A percentile compares a stretch with the other conserved stretches of the same genome.
Conservation (phyloP, 2,888 invertebrate genomes). For the Aproaerema taeniolella region DNA sequence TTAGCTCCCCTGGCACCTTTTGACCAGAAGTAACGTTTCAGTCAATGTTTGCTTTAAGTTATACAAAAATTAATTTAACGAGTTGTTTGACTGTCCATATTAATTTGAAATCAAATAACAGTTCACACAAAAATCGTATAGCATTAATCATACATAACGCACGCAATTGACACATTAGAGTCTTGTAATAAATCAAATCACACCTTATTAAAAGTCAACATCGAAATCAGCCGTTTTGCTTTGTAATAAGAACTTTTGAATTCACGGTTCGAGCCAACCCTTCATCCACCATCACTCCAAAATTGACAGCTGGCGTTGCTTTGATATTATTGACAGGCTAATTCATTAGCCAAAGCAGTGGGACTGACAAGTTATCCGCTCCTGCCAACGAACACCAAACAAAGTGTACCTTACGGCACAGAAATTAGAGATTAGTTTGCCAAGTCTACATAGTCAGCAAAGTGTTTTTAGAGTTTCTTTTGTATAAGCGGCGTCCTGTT, state of each 20-base stretch:
- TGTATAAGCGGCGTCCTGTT: not conserved
- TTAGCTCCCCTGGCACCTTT: too few relatives aligned
- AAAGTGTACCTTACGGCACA: slow-evolving; percentile 18
- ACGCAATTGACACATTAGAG: slow-evolving; percentile 55
- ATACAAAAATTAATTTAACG: too few relatives aligned
- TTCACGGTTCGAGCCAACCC: slow-evolving; percentile 30
- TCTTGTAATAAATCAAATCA: slow-evolving; percentile 42
- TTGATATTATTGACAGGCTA: slow-evolving; percentile 62
- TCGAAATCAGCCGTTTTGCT: slow-evolving; percentile 21
- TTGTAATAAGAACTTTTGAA: slow-evolving; percentile 15
- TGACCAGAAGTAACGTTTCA: too few relatives aligned
- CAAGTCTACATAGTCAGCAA: not conserved
- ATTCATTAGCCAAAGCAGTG: slow-evolving; percentile 49
- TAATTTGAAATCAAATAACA: slow-evolving; percentile 4
- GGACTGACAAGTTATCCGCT: slow-evolving; percentile 23
- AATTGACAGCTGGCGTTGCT: slow-evolving; percentile 63
- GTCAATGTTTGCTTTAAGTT: too few relatives aligned
- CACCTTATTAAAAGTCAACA: slow-evolving; percentile 23
- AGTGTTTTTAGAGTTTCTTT: not conserved
- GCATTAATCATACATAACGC: too few relatives aligned
- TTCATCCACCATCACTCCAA: slow-evolving; percentile 47
- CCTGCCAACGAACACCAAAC: slow-evolving; percentile 14
- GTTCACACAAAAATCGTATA: not conserved
- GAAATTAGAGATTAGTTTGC: not conserved
- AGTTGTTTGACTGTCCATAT: not conserved